These are phyloP conservation scores for Lota lota DNA, from an alignment of 2,113 vertebrate species.

Conservation along the genomic window DNA sequence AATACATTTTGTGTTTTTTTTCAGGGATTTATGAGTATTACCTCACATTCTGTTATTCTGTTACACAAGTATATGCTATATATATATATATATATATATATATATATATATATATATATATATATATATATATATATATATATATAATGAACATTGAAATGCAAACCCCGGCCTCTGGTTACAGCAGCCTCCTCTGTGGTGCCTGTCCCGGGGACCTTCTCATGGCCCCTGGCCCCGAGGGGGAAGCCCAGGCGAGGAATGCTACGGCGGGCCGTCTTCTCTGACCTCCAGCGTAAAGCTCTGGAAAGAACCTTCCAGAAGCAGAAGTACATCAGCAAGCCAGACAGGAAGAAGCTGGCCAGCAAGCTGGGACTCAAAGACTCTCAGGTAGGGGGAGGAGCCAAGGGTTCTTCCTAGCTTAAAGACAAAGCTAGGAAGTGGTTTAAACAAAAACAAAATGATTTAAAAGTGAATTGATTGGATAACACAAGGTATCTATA, in stretches of 20 bases:
- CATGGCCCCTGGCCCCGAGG: conserved; percentile 86
- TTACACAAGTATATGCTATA: no score
- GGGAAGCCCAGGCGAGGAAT: conserved; percentile 94
- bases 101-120: no score
- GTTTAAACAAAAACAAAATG: no score
- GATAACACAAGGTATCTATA: no score
- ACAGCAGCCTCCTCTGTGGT: conserved; percentile 85
- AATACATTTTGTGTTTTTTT: no score
- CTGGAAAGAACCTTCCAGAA: conserved; percentile 98
- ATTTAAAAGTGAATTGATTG: no score
- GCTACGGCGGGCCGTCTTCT: conserved; percentile 94
- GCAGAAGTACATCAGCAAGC: conserved; percentile 99
- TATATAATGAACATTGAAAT: no score
- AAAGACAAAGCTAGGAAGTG: no score
- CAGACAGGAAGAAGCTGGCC: conserved; percentile 91
- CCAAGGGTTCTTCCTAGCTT: not conserved
- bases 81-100: no score
- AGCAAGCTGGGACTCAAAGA: conserved; percentile 92
- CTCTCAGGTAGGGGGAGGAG: conserved; percentile 80
- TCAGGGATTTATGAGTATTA: no score
- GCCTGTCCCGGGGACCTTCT: conserved; percentile 93
- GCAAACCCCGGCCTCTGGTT: not conserved
- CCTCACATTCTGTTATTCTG: no score
- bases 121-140: no score
- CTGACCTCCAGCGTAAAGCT: conserved; percentile 92